Evolutionary conservation across 2,888 invertebrate genomes (phyloP).

Genomic region (Ophioninae sp.): DNA sequence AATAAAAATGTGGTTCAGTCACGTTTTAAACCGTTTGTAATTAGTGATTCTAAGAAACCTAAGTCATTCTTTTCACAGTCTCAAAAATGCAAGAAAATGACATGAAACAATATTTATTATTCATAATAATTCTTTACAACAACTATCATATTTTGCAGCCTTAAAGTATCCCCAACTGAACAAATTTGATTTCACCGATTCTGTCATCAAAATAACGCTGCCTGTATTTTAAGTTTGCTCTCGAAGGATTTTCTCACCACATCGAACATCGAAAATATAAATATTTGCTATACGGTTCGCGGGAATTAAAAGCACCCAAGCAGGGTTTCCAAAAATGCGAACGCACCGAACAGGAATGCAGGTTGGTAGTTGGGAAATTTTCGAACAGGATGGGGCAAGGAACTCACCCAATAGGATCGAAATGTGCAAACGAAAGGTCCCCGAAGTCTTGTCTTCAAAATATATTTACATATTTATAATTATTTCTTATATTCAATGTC

Average conservation of each 20-base stretch:
- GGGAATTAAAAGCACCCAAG: not conserved
- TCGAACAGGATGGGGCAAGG: constrained; percentile 52
- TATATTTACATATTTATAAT: constrained; percentile 15
- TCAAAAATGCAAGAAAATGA: no score
- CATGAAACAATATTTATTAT: no score
- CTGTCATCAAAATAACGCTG: not conserved
- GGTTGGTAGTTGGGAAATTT: not conserved
- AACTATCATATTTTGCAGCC: no score
- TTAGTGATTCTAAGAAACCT: no score
- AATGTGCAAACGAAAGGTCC: constrained; percentile 2
- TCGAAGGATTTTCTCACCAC: not conserved
- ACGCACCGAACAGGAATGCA: not conserved
- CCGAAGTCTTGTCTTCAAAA: constrained; percentile 12
- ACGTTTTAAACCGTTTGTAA: no score
- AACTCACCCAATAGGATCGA: constrained; percentile 33
- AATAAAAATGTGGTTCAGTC: no score
- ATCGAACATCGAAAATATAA: not conserved
- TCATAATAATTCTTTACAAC: no score
- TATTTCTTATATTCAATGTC: not conserved
- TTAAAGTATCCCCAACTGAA: no score
- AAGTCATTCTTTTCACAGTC: no score
- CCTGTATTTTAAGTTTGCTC: not conserved
- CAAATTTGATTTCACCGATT: no score
- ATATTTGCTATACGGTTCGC: not conserved
- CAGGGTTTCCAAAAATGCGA: not conserved